These are phyloP conservation scores for Drosophila dunni DNA, from an alignment of 1,140 invertebrate genomes.

Conservation along the genomic window DNA sequence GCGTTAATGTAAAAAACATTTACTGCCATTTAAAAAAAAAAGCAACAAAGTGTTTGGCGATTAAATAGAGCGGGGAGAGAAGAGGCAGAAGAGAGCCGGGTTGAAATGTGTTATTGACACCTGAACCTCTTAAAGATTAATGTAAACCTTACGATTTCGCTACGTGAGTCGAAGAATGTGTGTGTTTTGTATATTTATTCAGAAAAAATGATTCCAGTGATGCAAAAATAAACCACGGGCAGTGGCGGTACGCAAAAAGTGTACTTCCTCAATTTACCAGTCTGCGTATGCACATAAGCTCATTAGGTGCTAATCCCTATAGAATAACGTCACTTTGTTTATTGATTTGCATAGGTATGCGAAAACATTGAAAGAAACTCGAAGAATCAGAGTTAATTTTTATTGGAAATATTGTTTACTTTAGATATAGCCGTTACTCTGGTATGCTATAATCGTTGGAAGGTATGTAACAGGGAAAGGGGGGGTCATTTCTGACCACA, in stretches of 20 bases:
- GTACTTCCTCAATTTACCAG: constrained; percentile 15
- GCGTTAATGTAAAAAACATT: too few species aligned
- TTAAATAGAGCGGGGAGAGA: too few species aligned
- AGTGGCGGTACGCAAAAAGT: constrained; percentile 6
- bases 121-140: not conserved
- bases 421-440: too few species aligned
- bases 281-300: not conserved
- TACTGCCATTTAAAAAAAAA: too few species aligned
- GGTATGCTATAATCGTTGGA: too few species aligned
- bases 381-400: constrained; percentile 2
- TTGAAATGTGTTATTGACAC: constrained; percentile 3
- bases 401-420: not conserved
- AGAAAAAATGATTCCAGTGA: constrained; percentile 13
- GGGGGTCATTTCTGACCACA: too few species aligned
- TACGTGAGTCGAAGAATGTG: constrained; percentile 10
- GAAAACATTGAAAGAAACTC: constrained; percentile 31
- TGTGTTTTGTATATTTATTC: constrained; percentile 5
- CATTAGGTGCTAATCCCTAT: constrained; percentile 21
- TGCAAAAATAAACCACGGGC: not conserved
- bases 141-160: constrained; percentile 2
- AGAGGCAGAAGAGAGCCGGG: not conserved
- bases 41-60: not conserved
- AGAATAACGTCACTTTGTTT: constrained; percentile 28
- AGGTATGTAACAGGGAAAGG: too few species aligned
- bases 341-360: constrained; percentile 39